phyloP scores from a whole-genome alignment of 1,140 invertebrate species.

The Apocrypta bakeri region DNA sequence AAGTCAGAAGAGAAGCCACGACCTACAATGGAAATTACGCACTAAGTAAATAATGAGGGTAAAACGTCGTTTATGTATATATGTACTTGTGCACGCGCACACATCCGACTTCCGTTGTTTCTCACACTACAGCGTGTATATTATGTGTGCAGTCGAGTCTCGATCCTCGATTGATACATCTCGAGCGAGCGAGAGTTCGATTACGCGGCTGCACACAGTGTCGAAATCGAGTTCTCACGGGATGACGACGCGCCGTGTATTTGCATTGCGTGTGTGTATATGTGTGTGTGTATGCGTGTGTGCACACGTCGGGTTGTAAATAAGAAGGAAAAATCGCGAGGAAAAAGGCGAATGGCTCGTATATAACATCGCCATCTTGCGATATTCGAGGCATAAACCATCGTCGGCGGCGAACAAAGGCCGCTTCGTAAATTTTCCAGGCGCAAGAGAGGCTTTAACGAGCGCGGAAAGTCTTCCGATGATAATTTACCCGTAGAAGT shows the following conservation, averaged over 20 bases:
- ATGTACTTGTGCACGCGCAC: background rate
- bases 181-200: background rate
- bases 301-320: background rate
- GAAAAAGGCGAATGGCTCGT: conserved; percentile 10
- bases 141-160: background rate
- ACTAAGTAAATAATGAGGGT: conserved; percentile 33
- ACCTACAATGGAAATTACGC: conserved; percentile 42
- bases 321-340: background rate
- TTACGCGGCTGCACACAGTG: conserved; percentile 5
- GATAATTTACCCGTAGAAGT: background rate
- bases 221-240: conserved; percentile 37
- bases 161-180: conserved; percentile 13
- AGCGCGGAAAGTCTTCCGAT: background rate
- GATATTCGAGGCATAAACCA: conserved; percentile 52
- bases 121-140: background rate
- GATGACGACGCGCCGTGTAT: background rate
- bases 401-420: conserved; percentile 42
- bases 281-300: background rate
- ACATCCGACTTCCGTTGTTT: conserved; percentile 38
- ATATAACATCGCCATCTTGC: conserved; percentile 5
- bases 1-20: background rate
- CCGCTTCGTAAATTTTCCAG: conserved; percentile 31
- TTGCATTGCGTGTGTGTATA: background rate
- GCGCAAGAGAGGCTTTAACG: conserved; percentile 10
- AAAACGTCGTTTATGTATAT: background rate